Evolutionary conservation across 1,140 invertebrate genomes (phyloP), one percentile per base, ranked within the genome.

Genomic region (Planococcus citri): DNA sequence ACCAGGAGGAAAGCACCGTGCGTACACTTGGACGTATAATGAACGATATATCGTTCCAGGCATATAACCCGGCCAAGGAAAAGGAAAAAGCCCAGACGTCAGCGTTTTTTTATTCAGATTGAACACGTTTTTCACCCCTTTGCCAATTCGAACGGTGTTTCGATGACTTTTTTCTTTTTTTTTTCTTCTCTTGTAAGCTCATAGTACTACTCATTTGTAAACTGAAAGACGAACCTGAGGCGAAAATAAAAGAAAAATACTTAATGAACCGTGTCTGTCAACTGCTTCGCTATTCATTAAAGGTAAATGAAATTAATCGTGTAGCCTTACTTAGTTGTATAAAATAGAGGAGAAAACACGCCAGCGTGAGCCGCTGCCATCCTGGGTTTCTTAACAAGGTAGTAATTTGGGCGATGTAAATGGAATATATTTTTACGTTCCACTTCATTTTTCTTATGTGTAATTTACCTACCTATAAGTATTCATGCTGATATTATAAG

Each of bases 211-310:
- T 51, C 41, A 51, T 51, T 51, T 51, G 41, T 51, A 51, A 51
- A 14, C 41, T 51, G 41, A 51, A 51, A 17, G 41, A 3, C 12
- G 41, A 51, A 51, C 41, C n/a, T 51, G 41, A 51, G 41, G 41
- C 41, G 41, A 51, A 51, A 51, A 51, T 51, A 51, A 51, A 51
- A 51, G 41, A 51, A 51, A 51, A 51, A 51, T 51, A 51, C 41
- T 51, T 51, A 51, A 51, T 51, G 41, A 51, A 51, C 41, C 41
- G 41, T 51, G 41, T 51, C 41, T 51, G 41, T 51, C 41, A 51
- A 51, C 41, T 17, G 41, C 41, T 51, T 51, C 41, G 12, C 41
- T 51, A 51, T 51, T 51, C 41, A 51, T 51, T 51, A 51, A 51
- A 51, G 41, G 41, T 51, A 51, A 51, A 51, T 51, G 41, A 51